phyloP scores from a whole-genome alignment of 1,140 invertebrate species.

The Catajapyx aquilonaris region DNA sequence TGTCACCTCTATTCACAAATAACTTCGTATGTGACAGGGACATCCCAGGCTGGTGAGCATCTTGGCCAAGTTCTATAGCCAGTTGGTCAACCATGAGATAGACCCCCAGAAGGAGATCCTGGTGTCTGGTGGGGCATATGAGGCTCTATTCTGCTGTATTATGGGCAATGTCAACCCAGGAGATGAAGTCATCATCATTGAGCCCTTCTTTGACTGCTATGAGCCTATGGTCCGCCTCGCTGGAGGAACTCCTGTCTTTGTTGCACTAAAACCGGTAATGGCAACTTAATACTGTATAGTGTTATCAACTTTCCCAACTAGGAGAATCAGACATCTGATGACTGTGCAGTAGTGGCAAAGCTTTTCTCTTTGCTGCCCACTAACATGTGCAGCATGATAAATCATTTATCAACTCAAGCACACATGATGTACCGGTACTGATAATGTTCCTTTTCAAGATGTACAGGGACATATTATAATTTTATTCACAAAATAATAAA shows the following conservation, averaged over 20 bases:
- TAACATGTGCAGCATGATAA: no score
- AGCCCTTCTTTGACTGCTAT: constrained; percentile 97
- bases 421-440: no score
- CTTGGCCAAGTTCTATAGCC: constrained; percentile 64
- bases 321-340: no score
- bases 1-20: no score
- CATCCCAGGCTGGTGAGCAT: constrained; percentile 74
- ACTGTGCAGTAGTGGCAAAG: no score
- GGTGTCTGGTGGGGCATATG: constrained; percentile 80
- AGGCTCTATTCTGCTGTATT: constrained; percentile 66
- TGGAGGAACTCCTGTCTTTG: constrained; percentile 68
- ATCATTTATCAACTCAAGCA: no score
- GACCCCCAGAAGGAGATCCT: constrained; percentile 68
- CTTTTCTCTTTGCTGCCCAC: no score
- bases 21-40: constrained; percentile 64
- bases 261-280: constrained; percentile 62
- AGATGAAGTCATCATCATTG: constrained; percentile 90
- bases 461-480: no score
- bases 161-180: constrained; percentile 63
- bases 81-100: constrained; percentile 45
- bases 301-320: no score
- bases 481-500: no score
- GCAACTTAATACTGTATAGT: no score
- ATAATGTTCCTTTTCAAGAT: no score
- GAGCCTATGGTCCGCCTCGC: constrained; percentile 78